Conservation (phyloP, 2,797 vertebrate species). For the Selene dorsalis region DNA sequence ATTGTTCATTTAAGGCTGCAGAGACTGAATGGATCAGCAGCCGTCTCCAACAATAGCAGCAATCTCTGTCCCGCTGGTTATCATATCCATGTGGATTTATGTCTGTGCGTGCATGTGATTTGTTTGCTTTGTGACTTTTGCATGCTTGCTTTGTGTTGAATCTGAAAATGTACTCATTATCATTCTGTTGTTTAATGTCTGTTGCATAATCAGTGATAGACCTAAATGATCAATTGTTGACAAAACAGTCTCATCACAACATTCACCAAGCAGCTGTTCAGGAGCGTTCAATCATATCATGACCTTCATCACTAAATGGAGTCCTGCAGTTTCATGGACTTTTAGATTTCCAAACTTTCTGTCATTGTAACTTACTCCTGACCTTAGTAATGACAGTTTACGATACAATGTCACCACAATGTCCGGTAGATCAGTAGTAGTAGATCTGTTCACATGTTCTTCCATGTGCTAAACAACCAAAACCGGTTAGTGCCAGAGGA, state of each 20-base stretch:
- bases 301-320: background rate
- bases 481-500: background rate
- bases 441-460: too few species aligned
- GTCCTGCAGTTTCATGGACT: background rate
- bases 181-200: conserved; percentile 3
- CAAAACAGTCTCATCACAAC: background rate
- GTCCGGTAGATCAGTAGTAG: too few species aligned
- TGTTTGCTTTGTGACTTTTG: background rate
- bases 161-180: conserved; percentile 7
- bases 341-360: too few species aligned
- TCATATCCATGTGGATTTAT: conserved; percentile 20
- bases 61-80: conserved; percentile 2
- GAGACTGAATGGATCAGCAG: conserved; percentile 12
- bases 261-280: background rate
- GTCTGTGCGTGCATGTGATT: background rate
- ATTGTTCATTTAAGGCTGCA: conserved; percentile 47
- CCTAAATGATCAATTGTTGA: background rate
- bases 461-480: too few species aligned
- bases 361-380: background rate
- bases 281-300: background rate
- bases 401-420: background rate
- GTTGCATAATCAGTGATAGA: background rate
- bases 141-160: background rate
- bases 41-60: conserved; percentile 1
- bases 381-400: background rate